Conservation (phyloP, 1,140 invertebrate species). For the Phymorhynchus buccinoides region DNA sequence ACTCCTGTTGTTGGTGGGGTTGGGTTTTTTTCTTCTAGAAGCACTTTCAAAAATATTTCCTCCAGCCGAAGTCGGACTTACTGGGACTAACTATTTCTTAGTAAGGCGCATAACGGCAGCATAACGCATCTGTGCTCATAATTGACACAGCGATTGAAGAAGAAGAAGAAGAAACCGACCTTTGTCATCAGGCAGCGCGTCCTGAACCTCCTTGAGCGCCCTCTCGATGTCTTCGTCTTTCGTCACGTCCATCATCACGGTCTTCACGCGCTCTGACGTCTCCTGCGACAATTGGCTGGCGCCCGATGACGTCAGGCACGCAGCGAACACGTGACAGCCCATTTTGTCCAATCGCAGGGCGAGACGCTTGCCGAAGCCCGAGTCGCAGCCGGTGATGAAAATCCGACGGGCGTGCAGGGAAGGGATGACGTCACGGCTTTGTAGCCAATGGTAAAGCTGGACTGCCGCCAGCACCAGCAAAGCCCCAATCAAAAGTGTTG, state of each 20-base stretch:
- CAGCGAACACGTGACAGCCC: slow-evolving; percentile 75
- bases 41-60: too few relatives aligned
- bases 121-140: too few relatives aligned
- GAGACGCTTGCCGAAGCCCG: slow-evolving; percentile 73
- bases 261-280: slow-evolving; percentile 33
- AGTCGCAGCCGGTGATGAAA: slow-evolving; percentile 74
- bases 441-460: slow-evolving; percentile 14
- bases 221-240: slow-evolving; percentile 46
- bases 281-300: slow-evolving; percentile 36
- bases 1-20: too few relatives aligned
- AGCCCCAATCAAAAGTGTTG: background rate
- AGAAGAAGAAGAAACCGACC: too few relatives aligned
- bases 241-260: slow-evolving; percentile 51
- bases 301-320: slow-evolving; percentile 58
- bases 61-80: too few relatives aligned
- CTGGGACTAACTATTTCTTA: too few relatives aligned
- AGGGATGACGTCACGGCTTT: background rate
- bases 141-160: too few relatives aligned
- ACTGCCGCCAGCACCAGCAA: background rate
- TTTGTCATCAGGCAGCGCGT: slow-evolving; percentile 23
- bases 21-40: too few relatives aligned
- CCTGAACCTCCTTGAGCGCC: slow-evolving; percentile 37
- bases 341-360: slow-evolving; percentile 68
- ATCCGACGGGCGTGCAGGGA: slow-evolving; percentile 50
- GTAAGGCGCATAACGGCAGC: too few relatives aligned